Conservation (phyloP, 2,113 vertebrate species). For the Elaphurus davidianus region DNA sequence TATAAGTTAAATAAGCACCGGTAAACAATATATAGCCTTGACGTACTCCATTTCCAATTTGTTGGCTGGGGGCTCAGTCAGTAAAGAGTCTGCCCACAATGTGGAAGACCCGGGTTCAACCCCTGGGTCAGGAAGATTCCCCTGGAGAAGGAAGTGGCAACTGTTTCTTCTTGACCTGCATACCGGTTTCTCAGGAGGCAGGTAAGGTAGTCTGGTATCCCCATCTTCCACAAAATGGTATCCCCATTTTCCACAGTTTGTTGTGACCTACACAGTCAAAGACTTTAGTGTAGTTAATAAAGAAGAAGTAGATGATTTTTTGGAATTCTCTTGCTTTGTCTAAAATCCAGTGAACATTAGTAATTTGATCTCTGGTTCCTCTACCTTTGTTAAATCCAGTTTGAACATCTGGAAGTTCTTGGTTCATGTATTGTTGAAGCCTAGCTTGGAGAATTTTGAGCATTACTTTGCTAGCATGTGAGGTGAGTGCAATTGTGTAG, state of each 20-base stretch:
- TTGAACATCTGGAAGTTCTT: background rate
- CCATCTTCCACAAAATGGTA: background rate
- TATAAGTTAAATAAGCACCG: too few relatives aligned
- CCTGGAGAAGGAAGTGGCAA: background rate
- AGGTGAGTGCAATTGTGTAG: background rate
- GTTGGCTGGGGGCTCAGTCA: too few relatives aligned
- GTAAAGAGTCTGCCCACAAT: too few relatives aligned
- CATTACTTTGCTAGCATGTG: background rate
- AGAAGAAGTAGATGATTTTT: background rate
- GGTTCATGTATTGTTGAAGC: background rate
- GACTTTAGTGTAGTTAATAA: background rate
- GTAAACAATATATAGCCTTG: too few relatives aligned
- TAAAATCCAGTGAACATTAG: accelerated
- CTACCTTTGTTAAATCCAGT: background rate
- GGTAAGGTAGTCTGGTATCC: background rate
- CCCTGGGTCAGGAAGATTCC: too few relatives aligned
- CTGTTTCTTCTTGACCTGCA: background rate
- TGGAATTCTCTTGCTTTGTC: background rate
- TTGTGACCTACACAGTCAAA: background rate
- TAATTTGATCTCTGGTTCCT: background rate
- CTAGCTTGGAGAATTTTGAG: background rate
- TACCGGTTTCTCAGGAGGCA: background rate
- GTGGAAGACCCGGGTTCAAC: too few relatives aligned
- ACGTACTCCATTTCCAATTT: too few relatives aligned
- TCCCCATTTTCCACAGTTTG: background rate